Percentiles rank a stretch among this genome's conserved stretches.
Conservation (phyloP, 2,888 invertebrate species). For the Clunio marinus region DNA sequence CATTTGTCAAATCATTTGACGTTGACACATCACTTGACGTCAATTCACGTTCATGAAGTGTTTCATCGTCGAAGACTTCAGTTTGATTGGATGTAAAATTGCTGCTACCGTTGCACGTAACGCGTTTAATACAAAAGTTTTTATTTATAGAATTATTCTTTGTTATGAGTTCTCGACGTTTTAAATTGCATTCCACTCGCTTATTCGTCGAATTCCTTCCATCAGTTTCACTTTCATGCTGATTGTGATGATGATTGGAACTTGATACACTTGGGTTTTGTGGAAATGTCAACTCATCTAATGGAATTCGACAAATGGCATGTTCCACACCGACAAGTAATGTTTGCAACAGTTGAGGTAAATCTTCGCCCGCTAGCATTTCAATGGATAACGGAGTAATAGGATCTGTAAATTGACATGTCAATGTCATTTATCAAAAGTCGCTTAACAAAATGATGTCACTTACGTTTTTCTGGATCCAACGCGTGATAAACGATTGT, state of each 20-base stretch:
- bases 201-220: conserved; percentile 5
- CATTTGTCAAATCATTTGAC: conserved; percentile 15
- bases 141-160: conserved; percentile 51
- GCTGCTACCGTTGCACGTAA: conserved; percentile 40
- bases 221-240: not conserved
- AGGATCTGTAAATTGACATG: conserved; percentile 43
- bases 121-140: conserved; percentile 49
- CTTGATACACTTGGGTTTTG: conserved; percentile 44
- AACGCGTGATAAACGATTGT: conserved; percentile 46
- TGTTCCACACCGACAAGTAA: conserved; percentile 65
- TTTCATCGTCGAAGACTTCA: conserved; percentile 13
- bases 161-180: conserved; percentile 52
- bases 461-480: conserved; percentile 44
- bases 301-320: conserved; percentile 62
- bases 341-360: conserved; percentile 62
- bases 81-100: conserved; percentile 18
- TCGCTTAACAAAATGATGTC: not conserved
- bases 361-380: conserved; percentile 53
- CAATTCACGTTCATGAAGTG: not conserved
- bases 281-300: conserved; percentile 63
- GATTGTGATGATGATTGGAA: not conserved
- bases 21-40: not conserved
- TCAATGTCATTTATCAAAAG: too few species aligned
- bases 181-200: conserved; percentile 46
- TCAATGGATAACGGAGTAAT: conserved; percentile 50